phyloP scores from a whole-genome alignment of 2,797 vertebrate species.

The Darevskia mixta region DNA sequence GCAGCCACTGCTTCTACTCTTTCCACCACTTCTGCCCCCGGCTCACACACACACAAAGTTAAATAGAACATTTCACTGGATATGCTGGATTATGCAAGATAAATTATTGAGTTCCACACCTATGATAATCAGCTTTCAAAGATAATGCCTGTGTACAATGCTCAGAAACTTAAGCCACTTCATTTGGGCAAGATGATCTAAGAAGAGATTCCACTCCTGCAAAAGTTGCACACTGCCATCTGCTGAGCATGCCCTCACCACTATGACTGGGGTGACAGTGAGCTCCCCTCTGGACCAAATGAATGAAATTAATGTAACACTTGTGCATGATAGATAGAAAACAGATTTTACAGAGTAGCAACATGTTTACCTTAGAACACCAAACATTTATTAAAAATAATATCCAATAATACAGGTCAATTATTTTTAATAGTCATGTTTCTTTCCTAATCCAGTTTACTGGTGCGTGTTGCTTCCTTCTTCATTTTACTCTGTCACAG shows the following conservation, averaged over 20 bases:
- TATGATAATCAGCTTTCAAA: background rate
- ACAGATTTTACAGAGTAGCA: background rate
- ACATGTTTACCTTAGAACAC: background rate
- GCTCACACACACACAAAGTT: background rate
- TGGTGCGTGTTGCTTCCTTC: conserved; percentile 14
- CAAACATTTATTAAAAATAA: conserved; percentile 19
- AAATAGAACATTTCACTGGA: background rate
- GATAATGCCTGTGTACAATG: background rate
- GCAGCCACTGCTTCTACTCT: no score
- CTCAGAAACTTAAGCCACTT: background rate
- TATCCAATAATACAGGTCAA: conserved; percentile 19
- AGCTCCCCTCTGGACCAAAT: background rate
- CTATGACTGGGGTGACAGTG: no score
- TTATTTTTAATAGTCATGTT: conserved; percentile 28
- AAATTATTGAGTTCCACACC: background rate
- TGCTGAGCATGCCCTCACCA: background rate
- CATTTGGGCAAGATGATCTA: background rate
- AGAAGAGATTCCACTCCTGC: background rate
- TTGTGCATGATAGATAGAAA: background rate
- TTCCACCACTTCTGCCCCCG: no score
- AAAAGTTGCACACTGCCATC: background rate
- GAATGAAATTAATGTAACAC: background rate
- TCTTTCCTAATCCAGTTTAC: conserved; percentile 20
- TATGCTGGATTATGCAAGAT: background rate
- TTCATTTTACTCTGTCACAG: conserved; percentile 25